Percentiles rank a stretch among this genome's conserved stretches.
These are phyloP conservation scores for Goniozus legneri DNA, from an alignment of 1,140 invertebrate species.

Conservation along the genomic window DNA sequence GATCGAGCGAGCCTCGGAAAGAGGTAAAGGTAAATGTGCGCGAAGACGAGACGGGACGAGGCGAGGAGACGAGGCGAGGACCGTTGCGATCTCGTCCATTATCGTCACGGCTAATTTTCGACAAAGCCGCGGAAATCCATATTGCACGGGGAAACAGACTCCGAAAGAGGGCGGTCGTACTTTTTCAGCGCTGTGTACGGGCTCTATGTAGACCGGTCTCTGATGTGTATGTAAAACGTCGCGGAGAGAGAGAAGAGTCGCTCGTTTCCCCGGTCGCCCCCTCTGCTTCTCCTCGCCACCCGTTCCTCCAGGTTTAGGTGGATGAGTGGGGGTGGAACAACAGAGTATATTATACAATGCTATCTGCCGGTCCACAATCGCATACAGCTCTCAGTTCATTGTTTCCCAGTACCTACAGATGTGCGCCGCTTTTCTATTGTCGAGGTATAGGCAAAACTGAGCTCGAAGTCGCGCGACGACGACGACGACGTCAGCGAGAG, in stretches of 20 bases:
- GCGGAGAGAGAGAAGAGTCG: too few species aligned
- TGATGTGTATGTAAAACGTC: too few species aligned
- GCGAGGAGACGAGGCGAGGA: slow-evolving; percentile 16
- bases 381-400: slow-evolving; percentile 42
- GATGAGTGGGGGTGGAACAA: slow-evolving; percentile 40
- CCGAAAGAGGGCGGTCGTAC: slow-evolving; percentile 3
- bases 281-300: too few species aligned
- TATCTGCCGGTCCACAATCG: slow-evolving; percentile 48
- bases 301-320: too few species aligned
- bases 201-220: too few species aligned
- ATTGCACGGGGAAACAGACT: slow-evolving; percentile 12
- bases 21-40: slow-evolving; percentile 16
- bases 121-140: slow-evolving; percentile 27
- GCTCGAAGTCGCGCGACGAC: slow-evolving; percentile 22
- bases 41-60: slow-evolving; percentile 5
- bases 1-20: too few species aligned
- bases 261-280: too few species aligned
- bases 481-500: slow-evolving; percentile 4
- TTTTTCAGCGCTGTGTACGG: too few species aligned
- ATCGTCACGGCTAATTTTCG: slow-evolving; percentile 34
- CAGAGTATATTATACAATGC: slow-evolving; percentile 49
- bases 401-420: slow-evolving; percentile 45
- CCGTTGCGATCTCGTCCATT: slow-evolving; percentile 32
- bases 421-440: slow-evolving; percentile 41
- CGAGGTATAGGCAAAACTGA: slow-evolving; percentile 31